phyloP scores from a whole-genome alignment of 2,888 invertebrate species.

The Drosophila falleni region DNA sequence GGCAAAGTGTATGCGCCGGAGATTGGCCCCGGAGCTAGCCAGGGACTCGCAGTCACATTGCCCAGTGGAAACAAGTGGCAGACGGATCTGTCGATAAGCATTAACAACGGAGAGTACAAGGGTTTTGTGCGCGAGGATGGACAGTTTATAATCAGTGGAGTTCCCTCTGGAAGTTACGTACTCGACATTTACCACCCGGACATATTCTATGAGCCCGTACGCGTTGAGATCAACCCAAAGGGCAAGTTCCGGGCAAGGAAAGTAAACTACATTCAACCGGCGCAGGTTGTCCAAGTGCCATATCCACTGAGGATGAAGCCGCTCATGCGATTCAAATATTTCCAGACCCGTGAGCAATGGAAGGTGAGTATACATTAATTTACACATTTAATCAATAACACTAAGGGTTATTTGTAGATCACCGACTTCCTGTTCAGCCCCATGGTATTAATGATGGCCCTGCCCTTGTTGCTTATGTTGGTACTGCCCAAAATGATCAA shows the following conservation, averaged over 20 bases:
- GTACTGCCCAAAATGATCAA: slow-evolving; percentile 98
- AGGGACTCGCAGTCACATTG: slow-evolving; percentile 40
- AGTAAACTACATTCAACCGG: slow-evolving; percentile 97
- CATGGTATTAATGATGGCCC: slow-evolving; percentile 99
- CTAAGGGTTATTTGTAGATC: slow-evolving; percentile 84
- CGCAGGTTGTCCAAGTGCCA: slow-evolving; percentile 94
- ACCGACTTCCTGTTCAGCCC: slow-evolving; percentile 98
- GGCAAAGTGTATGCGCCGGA: slow-evolving; percentile 93
- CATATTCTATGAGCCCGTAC: slow-evolving; percentile 94
- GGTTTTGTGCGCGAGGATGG: slow-evolving; percentile 97
- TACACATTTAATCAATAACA: neutral
- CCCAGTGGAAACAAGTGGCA: slow-evolving; percentile 89
- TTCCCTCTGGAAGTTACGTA: slow-evolving; percentile 96
- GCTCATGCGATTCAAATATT: slow-evolving; percentile 92
- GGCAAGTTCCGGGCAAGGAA: slow-evolving; percentile 98
- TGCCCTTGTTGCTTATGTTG: slow-evolving; percentile 96
- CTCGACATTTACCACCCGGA: slow-evolving; percentile 96
- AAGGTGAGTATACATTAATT: slow-evolving; percentile 85
- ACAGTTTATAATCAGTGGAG: slow-evolving; percentile 93
- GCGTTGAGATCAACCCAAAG: slow-evolving; percentile 98
- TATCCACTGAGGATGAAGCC: slow-evolving; percentile 97
- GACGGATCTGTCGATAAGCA: slow-evolving; percentile 91
- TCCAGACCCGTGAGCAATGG: slow-evolving; percentile 98
- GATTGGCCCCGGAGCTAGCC: slow-evolving; percentile 73
- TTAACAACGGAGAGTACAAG: slow-evolving; percentile 95